Percentiles rank a stretch among this genome's conserved stretches.
Evolutionary conservation across 1,140 invertebrate species (phyloP).

Genomic region (Bicyclus anynana): DNA sequence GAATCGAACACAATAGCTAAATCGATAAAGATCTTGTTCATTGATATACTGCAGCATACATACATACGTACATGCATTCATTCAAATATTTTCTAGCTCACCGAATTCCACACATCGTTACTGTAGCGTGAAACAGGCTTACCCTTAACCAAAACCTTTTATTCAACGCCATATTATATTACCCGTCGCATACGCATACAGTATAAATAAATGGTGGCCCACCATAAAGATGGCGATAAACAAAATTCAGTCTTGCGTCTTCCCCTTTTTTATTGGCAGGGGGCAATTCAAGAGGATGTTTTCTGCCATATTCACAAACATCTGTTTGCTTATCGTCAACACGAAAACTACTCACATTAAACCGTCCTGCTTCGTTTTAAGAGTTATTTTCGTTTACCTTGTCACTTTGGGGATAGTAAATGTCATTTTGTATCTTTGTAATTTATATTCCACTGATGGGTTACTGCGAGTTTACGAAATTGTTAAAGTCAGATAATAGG

Average conservation of each 20-base stretch:
- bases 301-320: constrained; percentile 48
- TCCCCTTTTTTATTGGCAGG: constrained; percentile 72
- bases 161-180: constrained; percentile 62
- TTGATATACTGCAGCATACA: no score
- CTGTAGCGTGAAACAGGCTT: constrained; percentile 28
- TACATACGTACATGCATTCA: constrained; percentile 2
- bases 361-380: constrained; percentile 12
- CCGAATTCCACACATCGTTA: constrained; percentile 10
- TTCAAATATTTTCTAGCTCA: constrained; percentile 19
- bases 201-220: constrained; percentile 66
- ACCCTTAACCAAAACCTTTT: constrained; percentile 54
- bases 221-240: constrained; percentile 74
- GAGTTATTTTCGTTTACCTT: neutral
- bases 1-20: constrained; percentile 4
- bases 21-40: constrained; percentile 7
- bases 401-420: constrained; percentile 19
- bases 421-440: constrained; percentile 35
- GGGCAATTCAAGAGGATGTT: constrained; percentile 69
- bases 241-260: constrained; percentile 66
- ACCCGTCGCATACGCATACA: constrained; percentile 52
- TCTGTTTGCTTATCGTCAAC: constrained; percentile 20
- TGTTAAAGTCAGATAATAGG: constrained; percentile 73
- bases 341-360: constrained; percentile 11
- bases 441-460: constrained; percentile 70
- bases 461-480: constrained; percentile 71